A percentile compares a stretch with the other conserved stretches of the same genome.
phyloP scores from a whole-genome alignment of 2,797 vertebrate genomes.

The Heteromormyrus szaboi region DNA sequence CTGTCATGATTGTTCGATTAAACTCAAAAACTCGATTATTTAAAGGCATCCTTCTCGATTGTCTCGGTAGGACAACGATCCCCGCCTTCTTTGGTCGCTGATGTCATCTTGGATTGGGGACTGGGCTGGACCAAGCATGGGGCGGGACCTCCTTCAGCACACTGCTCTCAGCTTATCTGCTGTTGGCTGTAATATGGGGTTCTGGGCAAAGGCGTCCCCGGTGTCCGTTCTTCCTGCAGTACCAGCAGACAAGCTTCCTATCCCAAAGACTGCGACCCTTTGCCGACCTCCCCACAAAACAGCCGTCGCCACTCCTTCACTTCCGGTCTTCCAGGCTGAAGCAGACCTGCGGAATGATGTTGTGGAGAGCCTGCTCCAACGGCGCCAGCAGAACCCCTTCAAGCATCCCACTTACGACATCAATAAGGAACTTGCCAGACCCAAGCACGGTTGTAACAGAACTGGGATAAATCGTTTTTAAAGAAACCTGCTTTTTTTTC shows the following conservation, averaged over 20 bases:
- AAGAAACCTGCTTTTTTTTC: neutral
- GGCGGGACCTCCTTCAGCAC: too few relatives aligned
- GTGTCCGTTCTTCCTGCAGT: neutral
- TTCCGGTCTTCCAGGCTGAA: too few relatives aligned
- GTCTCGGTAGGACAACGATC: too few relatives aligned
- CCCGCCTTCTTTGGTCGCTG: too few relatives aligned
- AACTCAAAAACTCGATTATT: neutral
- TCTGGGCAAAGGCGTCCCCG: too few relatives aligned
- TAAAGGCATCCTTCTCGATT: neutral
- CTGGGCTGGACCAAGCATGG: too few relatives aligned
- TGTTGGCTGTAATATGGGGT: too few relatives aligned
- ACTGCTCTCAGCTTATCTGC: too few relatives aligned
- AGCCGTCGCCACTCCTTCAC: too few relatives aligned
- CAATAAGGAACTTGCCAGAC: neutral
- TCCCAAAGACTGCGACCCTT: neutral
- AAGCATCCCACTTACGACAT: neutral
- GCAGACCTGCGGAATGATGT: too few relatives aligned
- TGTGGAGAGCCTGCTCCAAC: neutral
- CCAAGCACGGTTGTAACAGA: neutral
- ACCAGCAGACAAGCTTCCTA: neutral
- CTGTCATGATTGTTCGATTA: neutral
- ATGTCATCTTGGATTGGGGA: too few relatives aligned
- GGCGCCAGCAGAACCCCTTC: neutral
- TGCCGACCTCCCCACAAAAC: too few relatives aligned
- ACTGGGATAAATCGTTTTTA: neutral